A percentile compares a stretch with the other conserved stretches of the same genome.
Evolutionary conservation across 1,140 invertebrate genomes (phyloP).

Genomic region (Calephelis nemesis): DNA sequence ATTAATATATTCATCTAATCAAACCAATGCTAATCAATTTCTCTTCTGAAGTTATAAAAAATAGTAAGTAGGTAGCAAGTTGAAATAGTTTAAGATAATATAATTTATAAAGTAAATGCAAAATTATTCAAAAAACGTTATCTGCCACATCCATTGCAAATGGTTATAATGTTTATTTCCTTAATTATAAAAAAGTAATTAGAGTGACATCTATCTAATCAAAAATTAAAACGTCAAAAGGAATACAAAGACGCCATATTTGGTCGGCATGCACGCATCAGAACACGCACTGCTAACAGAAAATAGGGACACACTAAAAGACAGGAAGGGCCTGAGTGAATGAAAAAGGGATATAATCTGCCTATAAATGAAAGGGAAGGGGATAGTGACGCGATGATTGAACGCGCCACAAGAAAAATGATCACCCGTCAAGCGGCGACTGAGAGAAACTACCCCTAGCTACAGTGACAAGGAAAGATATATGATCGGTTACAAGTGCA

Average conservation of each 20-base stretch:
- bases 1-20: too few relatives aligned
- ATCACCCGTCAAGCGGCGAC: constrained; percentile 80
- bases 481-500: constrained; percentile 39
- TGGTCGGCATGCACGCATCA: constrained; percentile 70
- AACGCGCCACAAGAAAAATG: constrained; percentile 80
- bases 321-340: constrained; percentile 73
- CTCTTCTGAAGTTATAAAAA: too few relatives aligned
- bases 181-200: constrained; percentile 39
- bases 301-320: constrained; percentile 78
- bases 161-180: too few relatives aligned
- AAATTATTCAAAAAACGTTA: too few relatives aligned
- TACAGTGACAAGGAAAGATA: constrained; percentile 55
- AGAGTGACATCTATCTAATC: constrained; percentile 60
- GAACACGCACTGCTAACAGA: constrained; percentile 78
- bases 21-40: too few relatives aligned
- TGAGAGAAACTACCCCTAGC: constrained; percentile 80
- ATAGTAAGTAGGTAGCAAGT: too few relatives aligned
- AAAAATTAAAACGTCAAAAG: constrained; percentile 78
- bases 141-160: too few relatives aligned
- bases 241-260: constrained; percentile 78
- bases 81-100: too few relatives aligned
- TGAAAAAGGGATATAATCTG: constrained; percentile 54
- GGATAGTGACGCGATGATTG: constrained; percentile 80
- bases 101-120: too few relatives aligned
- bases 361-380: constrained; percentile 62